Percentiles rank a stretch among this genome's conserved stretches.
Evolutionary conservation across 2,888 invertebrate species (phyloP).

Genomic region (Erebia aethiops): DNA sequence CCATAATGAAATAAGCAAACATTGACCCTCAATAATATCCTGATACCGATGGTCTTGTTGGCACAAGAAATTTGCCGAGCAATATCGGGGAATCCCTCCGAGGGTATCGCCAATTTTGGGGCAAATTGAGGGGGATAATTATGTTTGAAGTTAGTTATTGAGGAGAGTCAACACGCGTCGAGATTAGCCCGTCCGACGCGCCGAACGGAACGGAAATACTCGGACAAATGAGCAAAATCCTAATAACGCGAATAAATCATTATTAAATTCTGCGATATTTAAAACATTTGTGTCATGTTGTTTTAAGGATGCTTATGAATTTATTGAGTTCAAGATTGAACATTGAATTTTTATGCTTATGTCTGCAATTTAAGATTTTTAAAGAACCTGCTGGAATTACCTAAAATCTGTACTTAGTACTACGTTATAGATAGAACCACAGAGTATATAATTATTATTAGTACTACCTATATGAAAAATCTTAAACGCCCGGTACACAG

Average conservation of each 20-base stretch:
- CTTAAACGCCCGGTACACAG: too few relatives aligned
- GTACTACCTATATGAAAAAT: too few relatives aligned
- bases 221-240: not conserved
- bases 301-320: too few relatives aligned
- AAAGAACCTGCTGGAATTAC: too few relatives aligned
- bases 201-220: not conserved
- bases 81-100: conserved; percentile 70
- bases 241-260: not conserved
- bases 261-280: too few relatives aligned
- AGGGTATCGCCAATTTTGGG: conserved; percentile 77
- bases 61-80: conserved; percentile 79
- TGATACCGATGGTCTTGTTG: conserved; percentile 67
- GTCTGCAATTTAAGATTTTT: too few relatives aligned
- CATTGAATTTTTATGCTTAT: too few relatives aligned
- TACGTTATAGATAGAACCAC: too few relatives aligned
- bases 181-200: conserved; percentile 55
- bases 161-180: conserved; percentile 72
- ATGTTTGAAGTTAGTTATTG: conserved; percentile 82
- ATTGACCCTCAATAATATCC: conserved; percentile 75
- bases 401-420: too few relatives aligned
- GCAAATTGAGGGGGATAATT: conserved; percentile 81
- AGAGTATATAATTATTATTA: too few relatives aligned
- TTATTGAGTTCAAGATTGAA: too few relatives aligned
- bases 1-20: conserved; percentile 79
- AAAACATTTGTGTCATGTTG: too few relatives aligned